Evolutionary conservation across 2,797 vertebrate species (phyloP), one percentile per base, ranked within the genome.

Genomic region (Orientallactaga sibirica): DNA sequence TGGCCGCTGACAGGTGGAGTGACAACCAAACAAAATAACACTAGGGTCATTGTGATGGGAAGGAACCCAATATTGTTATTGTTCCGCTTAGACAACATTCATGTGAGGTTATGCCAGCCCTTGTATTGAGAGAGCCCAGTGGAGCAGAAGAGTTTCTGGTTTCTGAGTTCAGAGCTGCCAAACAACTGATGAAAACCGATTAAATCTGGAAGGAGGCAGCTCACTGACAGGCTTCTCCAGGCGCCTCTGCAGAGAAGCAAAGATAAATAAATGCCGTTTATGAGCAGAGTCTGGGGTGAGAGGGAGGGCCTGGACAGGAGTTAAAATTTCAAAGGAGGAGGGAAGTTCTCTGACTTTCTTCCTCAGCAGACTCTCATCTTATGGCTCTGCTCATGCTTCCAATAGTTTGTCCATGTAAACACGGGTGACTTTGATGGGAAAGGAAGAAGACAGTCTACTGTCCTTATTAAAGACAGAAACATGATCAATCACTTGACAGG

Each of bases 41-140:
- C 73, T 97, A 89, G 79, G 93, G 61, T 90, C 97, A 64, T 98
- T 97, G 98, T 97, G 96, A 93, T 55, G 37, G 95, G 86, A 95
- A 67, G 92, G 88, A 97, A 97, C 93, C 83, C 82, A 96, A 97
- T 97, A 94, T 74, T 97, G 94, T 97, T 97, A 96, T 97, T 98
- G 96, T 98, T 98, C 96, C 75, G 66, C 96, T 96, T 86, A 86
- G 96, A 73, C 96, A 96, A 91, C 97, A 80, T 70, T 82, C 93
- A 86, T 86, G 41, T 0, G 61, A 96, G 91, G 84, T 80, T 41
- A 25, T 97, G 97, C 95, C 95, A 96, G 86, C 82, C 93, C 94
- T 93, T 25, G 55, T 95, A 95, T 96, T 98, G 96, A 98, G 95
- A 94, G 73, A 96, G 70, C 77, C 95, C 94, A 95, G 64, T 96